These are phyloP conservation scores for Coracopsis vasa DNA, from an alignment of 2,113 vertebrate genomes.

Conservation along the genomic window DNA sequence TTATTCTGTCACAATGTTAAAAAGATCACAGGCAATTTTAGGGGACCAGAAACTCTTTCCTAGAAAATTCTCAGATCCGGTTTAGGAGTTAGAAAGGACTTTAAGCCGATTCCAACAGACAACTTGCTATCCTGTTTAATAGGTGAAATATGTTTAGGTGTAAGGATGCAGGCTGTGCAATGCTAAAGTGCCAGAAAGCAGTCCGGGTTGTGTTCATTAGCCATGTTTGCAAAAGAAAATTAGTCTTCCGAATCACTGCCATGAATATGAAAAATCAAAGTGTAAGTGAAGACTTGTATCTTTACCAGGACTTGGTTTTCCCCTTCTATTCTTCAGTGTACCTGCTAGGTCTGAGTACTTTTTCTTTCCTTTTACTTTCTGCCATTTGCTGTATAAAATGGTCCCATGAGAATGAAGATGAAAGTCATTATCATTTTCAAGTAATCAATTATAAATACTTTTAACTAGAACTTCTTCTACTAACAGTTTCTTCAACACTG, in stretches of 20 bases:
- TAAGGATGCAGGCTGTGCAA: background rate
- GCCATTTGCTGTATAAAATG: background rate
- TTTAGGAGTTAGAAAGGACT: background rate
- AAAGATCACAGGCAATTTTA: background rate
- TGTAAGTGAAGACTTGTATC: background rate
- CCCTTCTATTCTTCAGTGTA: background rate
- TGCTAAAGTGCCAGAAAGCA: background rate
- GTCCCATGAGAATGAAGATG: background rate
- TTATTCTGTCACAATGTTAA: background rate
- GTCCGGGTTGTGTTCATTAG: background rate
- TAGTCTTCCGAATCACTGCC: background rate
- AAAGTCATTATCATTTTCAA: background rate
- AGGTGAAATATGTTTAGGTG: background rate
- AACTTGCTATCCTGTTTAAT: background rate
- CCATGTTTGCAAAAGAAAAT: background rate
- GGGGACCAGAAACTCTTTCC: background rate
- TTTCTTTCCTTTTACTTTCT: background rate
- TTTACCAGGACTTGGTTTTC: background rate
- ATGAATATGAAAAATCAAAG: background rate
- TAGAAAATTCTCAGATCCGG: background rate
- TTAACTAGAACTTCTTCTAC: background rate
- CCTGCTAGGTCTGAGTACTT: background rate
- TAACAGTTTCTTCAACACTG: background rate
- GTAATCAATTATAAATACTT: background rate
- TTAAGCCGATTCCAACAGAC: background rate